Percentiles rank a stretch among this genome's conserved stretches.
Evolutionary conservation across 2,113 vertebrate species (phyloP).

Genomic region (Taxidea taxus): DNA sequence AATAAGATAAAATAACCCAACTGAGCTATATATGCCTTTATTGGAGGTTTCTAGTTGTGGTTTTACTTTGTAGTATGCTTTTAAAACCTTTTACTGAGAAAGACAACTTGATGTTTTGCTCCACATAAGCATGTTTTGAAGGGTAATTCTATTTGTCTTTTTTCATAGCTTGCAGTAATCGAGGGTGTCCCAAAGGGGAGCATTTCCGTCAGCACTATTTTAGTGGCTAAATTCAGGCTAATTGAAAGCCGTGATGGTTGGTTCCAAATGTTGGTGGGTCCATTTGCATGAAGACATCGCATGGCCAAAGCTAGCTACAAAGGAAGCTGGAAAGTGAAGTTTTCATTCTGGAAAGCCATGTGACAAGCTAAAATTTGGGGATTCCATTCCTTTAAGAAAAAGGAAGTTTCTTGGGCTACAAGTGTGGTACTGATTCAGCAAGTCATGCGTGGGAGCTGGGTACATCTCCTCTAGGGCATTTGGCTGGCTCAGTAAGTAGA

Average conservation of each 20-base stretch:
- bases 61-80: neutral
- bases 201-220: neutral
- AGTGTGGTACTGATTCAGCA: neutral
- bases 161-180: neutral
- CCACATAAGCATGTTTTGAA: neutral
- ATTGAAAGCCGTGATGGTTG: neutral
- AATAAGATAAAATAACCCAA: neutral
- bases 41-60: neutral
- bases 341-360: neutral
- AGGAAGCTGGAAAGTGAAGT: neutral
- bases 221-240: neutral
- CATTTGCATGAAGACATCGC: neutral
- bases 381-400: neutral
- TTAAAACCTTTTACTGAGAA: neutral
- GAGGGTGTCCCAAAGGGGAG: neutral
- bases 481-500: neutral
- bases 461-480: neutral
- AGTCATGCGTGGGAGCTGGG: neutral
- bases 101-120: neutral
- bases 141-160: neutral
- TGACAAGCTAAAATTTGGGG: neutral
- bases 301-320: neutral
- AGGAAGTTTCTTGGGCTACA: neutral
- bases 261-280: neutral
- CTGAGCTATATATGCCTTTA: neutral